Evolutionary conservation across 2,888 invertebrate species (phyloP).

Genomic region (Drosophila percnosoma): DNA sequence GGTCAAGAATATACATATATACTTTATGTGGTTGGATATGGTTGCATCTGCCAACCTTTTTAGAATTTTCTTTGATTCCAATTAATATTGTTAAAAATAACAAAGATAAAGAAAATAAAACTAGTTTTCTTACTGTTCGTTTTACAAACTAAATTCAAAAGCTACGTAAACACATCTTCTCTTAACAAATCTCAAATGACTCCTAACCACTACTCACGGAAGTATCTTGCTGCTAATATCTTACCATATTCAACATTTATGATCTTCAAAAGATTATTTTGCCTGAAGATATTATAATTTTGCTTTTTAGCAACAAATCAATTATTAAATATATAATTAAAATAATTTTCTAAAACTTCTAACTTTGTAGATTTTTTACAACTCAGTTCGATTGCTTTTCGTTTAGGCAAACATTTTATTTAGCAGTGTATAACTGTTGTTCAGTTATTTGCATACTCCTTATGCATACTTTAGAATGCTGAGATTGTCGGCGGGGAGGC

Average conservation of each 20-base stretch:
- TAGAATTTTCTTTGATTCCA: no score
- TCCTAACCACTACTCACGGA: background rate
- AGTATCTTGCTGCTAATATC: accelerated
- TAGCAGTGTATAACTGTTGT: slow-evolving; percentile 11
- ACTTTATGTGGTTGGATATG: background rate
- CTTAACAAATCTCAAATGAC: background rate
- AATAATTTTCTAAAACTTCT: background rate
- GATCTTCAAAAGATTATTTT: background rate
- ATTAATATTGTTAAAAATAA: background rate
- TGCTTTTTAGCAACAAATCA: no score
- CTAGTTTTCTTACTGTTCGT: background rate
- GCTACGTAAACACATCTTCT: background rate
- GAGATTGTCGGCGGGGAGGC: background rate
- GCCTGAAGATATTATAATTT: background rate
- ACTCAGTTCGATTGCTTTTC: background rate
- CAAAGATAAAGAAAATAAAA: background rate
- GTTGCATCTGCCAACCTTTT: accelerated
- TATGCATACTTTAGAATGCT: slow-evolving; percentile 14
- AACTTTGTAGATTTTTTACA: background rate
- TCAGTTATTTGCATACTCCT: slow-evolving; percentile 31
- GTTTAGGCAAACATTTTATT: background rate
- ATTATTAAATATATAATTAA: no score
- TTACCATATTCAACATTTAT: background rate
- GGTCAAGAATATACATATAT: background rate
- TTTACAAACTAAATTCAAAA: background rate